phyloP scores from a whole-genome alignment of 2,888 invertebrate genomes.

The Poecilobothrus nobilitatus region DNA sequence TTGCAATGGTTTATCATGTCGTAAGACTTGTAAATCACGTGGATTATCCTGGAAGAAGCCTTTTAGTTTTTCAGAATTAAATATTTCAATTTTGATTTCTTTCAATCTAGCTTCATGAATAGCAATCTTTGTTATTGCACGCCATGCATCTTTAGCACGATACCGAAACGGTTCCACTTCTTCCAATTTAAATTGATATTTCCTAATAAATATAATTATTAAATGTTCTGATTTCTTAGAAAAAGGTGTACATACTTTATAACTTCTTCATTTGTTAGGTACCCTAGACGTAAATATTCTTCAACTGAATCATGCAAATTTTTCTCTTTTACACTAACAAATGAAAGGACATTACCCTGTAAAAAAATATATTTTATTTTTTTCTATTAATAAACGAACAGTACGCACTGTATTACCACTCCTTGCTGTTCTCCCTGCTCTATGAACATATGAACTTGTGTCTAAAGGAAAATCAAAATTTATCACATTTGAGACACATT shows the following conservation, averaged over 20 bases:
- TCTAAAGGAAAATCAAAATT: slow-evolving; percentile 97
- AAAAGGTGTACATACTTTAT: slow-evolving; percentile 46
- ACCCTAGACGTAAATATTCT: slow-evolving; percentile 57
- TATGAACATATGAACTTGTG: slow-evolving; percentile 85
- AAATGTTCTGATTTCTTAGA: neutral
- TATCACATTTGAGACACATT: slow-evolving; percentile 92
- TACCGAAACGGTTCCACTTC: slow-evolving; percentile 96
- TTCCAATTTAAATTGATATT: slow-evolving; percentile 88
- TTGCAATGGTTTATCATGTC: slow-evolving; percentile 78
- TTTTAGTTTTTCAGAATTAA: slow-evolving; percentile 86
- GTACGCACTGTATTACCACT: slow-evolving; percentile 64
- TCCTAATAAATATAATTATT: slow-evolving; percentile 47
- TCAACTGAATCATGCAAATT: slow-evolving; percentile 67
- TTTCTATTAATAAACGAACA: slow-evolving; percentile 10
- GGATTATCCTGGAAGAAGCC: slow-evolving; percentile 91
- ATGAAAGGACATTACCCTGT: slow-evolving; percentile 77
- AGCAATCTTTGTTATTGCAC: slow-evolving; percentile 86
- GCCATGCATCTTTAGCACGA: slow-evolving; percentile 90
- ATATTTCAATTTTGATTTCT: slow-evolving; percentile 89
- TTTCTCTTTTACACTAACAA: slow-evolving; percentile 75
- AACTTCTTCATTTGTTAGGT: slow-evolving; percentile 54
- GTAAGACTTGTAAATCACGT: slow-evolving; percentile 70
- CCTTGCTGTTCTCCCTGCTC: slow-evolving; percentile 87
- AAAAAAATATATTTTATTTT: slow-evolving; percentile 25
- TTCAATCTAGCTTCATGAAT: slow-evolving; percentile 89